phyloP scores from a whole-genome alignment of 2,888 invertebrate genomes.

The Bedellia somnulentella region DNA sequence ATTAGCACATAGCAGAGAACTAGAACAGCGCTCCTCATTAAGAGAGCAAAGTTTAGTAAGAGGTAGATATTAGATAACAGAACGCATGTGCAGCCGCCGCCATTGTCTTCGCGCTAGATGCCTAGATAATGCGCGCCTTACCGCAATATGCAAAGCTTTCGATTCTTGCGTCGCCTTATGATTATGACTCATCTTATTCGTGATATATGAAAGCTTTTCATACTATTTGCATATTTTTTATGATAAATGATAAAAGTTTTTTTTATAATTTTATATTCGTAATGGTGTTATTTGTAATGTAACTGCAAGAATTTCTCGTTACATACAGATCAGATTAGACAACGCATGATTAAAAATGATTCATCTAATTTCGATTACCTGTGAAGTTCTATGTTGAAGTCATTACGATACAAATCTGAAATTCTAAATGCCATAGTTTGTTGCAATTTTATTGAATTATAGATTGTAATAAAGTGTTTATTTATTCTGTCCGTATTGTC shows the following conservation, averaged over 20 bases:
- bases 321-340: too few species aligned
- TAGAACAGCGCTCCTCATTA: constrained; percentile 50
- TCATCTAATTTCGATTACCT: too few species aligned
- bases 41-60: constrained; percentile 49
- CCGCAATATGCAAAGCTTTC: constrained; percentile 27
- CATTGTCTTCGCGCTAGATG: constrained; percentile 47
- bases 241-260: too few species aligned
- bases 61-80: constrained; percentile 51
- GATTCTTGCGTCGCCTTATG: constrained; percentile 20
- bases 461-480: too few species aligned
- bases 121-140: constrained; percentile 34
- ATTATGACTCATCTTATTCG: constrained; percentile 17
- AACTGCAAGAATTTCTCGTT: too few species aligned
- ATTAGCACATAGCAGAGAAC: constrained; percentile 15
- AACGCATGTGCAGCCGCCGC: constrained; percentile 53
- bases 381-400: too few species aligned
- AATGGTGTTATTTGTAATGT: too few species aligned
- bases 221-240: neutral
- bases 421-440: too few species aligned
- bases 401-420: too few species aligned
- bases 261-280: too few species aligned
- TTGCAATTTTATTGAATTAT: too few species aligned
- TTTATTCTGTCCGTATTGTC: constrained; percentile 8
- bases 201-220: neutral
- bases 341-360: too few species aligned